Base-by-base conservation (phyloP, 2,888 invertebrate species). In the Aproaerema taeniolella region DNA sequence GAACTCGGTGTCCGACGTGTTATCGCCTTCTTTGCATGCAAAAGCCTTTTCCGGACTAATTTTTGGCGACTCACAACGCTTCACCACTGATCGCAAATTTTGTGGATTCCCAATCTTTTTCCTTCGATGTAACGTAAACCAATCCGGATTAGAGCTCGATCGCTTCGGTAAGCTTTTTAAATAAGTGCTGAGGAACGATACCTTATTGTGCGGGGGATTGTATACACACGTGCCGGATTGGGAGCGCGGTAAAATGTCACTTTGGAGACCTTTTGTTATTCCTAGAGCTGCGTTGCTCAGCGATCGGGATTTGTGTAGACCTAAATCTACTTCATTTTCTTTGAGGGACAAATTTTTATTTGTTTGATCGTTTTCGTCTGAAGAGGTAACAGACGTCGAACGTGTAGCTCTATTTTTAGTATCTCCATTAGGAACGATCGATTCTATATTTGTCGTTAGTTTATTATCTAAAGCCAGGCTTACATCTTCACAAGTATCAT, bases 151-250 rank as follows among this genome's bases (percentile, higher is more conserved):
- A 64, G 73, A 67, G 55, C 62, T 67, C 53, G 74, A 68, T 48
- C 79, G 72, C 36, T 67, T 61, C 48, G 74, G 81, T 70, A 87
- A 72, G 70, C 87, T 87, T 70, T 79, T 87, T 63, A 87, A 70
- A 61, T 87, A 87, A 61, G 87, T 87, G 58, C 83, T 81, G 43
- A 87, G 67, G 61, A 87, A 87, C 42, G 80, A 79, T 65, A 87
- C 70, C 60, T 87, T 86, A 62, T 83, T 83, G 58, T 71, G 67
- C 11, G 85, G 86, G 24, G 63, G 67, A 45, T 69, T 69, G 60
- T 80, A 85, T 47, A 70, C 53, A 46, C 37, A 37, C 10, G 68
- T 57, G 34, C 79, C 74, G 26, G 86, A 85, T 59, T 77, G 76
- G 11, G 83, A 86, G 43, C 86, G 79, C 10, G 60, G 56, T 47